Base-by-base conservation (phyloP, 1,140 invertebrate species). In the Bombus waltoni region DNA sequence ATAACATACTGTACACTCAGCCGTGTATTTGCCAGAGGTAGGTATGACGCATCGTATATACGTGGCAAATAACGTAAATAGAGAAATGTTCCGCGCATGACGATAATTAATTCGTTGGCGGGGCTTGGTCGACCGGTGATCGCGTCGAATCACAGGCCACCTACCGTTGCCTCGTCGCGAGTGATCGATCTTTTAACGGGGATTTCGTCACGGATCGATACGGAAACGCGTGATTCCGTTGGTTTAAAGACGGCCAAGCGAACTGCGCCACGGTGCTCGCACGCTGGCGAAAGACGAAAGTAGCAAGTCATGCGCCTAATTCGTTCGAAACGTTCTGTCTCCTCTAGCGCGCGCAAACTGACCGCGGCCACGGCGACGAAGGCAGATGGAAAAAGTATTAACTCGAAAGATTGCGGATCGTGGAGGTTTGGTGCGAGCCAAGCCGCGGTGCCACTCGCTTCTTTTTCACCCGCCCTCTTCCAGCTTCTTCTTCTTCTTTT, bases 1-100 rank as follows among this genome's bases (percentile, higher is more conserved):
- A 93, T 92, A 93, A 92, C 77, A 88, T 89, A 92, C 92, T 93
- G 92, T 93, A 89, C 89, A 71, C 76, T 81, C 79, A 88, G 82
- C 71, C 83, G 87, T 85, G 80, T 81, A 80, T 83, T 73, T 78
- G 44, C 44, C 71, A 47, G 75, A 59, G 77, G 25, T 59, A 53
- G 71, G 59, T n/a, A 47, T 42, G 71, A 53, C 40, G 79, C 59
- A 44, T 68, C 71, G 18, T 42, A 75, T 62, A 5, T 68, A 71
- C 10, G 25, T 22, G 44, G 68, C 72, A 32, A 76, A 83, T 76
- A 76, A 85, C 77, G 35, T 47, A 80, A 85, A 85, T 71, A 72
- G 40, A 44, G 62, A 42, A 80, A 40, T 40, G 32, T 71, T 35
- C 28, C 40, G 40, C 57, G 28, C 8, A 35, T 35, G 40, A 42